Percentiles rank a stretch among this genome's conserved stretches.
Evolutionary conservation across 2,888 invertebrate genomes (phyloP).

Genomic region (Leptinotarsa tumamoca): DNA sequence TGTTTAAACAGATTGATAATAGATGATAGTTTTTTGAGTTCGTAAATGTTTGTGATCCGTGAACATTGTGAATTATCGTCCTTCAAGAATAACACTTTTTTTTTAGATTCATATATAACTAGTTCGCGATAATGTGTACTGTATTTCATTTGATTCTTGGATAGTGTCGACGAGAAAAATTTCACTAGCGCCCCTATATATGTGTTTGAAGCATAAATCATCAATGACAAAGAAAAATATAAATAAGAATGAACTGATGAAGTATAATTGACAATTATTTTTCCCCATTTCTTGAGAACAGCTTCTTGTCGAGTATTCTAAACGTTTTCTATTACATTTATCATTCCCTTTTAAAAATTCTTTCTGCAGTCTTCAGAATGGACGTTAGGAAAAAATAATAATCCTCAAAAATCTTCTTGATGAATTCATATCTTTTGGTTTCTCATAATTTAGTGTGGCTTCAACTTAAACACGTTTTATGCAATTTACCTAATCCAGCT

Average conservation of each 20-base stretch:
- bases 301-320: background rate
- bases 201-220: constrained; percentile 1
- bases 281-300: background rate
- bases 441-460: background rate
- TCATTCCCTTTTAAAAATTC: background rate
- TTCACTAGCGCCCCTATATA: background rate
- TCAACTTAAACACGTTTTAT: no score
- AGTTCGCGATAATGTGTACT: no score
- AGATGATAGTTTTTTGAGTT: no score
- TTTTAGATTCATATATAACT: no score
- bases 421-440: background rate
- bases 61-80: no score
- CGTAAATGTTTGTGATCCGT: no score
- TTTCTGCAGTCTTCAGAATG: background rate
- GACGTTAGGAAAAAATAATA: background rate
- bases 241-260: background rate
- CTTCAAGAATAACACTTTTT: no score
- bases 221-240: background rate
- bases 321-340: background rate
- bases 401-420: background rate
- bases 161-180: no score
- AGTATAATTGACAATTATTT: background rate
- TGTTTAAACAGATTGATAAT: no score
- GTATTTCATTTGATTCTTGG: no score
- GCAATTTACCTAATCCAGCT: no score